Conservation (phyloP, 2,113 vertebrate species). For the Pristiophorus japonicus region DNA sequence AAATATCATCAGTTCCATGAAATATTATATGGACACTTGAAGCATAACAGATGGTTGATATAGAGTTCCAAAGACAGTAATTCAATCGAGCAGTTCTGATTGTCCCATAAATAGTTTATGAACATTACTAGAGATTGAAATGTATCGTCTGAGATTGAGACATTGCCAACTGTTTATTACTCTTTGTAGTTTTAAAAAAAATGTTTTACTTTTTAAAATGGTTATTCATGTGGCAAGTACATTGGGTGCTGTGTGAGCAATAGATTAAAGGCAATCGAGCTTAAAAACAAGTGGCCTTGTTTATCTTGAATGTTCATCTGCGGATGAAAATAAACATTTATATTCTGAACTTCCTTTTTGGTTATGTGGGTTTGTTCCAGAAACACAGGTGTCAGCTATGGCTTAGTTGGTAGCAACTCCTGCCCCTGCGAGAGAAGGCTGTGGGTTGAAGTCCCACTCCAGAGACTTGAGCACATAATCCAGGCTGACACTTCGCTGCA, state of each 20-base stretch:
- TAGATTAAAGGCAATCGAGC: neutral
- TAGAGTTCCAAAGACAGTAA: slow-evolving; percentile 8
- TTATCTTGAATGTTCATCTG: neutral
- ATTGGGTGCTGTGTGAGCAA: neutral
- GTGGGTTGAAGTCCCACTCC: neutral
- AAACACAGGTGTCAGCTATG: neutral
- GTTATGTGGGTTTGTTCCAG: neutral
- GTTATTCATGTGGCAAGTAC: neutral
- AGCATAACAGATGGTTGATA: neutral
- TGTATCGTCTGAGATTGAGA: neutral
- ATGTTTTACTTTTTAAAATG: neutral
- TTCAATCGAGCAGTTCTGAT: slow-evolving; percentile 4
- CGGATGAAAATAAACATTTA: neutral
- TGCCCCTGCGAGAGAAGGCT: too few species aligned
- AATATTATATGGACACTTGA: neutral
- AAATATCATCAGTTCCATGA: neutral
- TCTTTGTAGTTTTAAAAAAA: neutral
- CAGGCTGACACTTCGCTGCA: neutral
- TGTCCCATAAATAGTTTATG: neutral
- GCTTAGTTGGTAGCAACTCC: neutral
- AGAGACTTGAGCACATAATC: neutral
- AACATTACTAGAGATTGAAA: neutral
- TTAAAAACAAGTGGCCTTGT: neutral
- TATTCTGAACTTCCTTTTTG: neutral
- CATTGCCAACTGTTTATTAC: neutral